Evolutionary conservation across 2,888 invertebrate genomes (phyloP), one percentile per base, ranked within the genome.

Genomic region (Scaptomyza tumidula): DNA sequence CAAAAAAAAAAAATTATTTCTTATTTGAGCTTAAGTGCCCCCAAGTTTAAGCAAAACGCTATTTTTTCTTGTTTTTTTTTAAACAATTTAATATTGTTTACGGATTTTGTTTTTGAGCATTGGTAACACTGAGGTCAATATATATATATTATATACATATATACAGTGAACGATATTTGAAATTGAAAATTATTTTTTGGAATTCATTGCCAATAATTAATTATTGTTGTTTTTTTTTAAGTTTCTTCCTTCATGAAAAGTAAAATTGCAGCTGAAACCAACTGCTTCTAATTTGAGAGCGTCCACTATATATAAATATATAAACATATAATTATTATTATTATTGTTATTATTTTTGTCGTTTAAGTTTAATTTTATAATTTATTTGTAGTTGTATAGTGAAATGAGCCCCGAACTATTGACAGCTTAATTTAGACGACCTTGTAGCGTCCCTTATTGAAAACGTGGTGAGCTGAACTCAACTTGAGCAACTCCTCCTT

Each of bases 401-500:
- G 19, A 19, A 54, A 9, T 44, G 44, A 13, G 6, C 10, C 13
- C 29, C 43, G 16, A 29, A 10, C 14, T 31, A 19, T 29, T 10
- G 3, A 35, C n/a, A n/a, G n/a, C n/a, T n/a, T n/a, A n/a, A n/a
- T 39, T 14, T 61, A 98, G 83, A 98, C 93, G 90, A 98, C 98
- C 94, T 98, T 98, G 93, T 98, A 98, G 92, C 98, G 94, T 71
- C 97, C 97, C 92, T 98, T 97, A 91, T 98, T 98, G 78, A 96
- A 95, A 78, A 96, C 95, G 88, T 97, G 97, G 91, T 97, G 96
- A 6, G 97, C 94, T 0, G 97, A 96, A 13, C 97, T 96, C 75
- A 99, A 93, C 92, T 98, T 97, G 48, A 99, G 94, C 58, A 99
- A 94, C 91, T 99, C 99, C 92, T 99, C 99, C 92, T 99, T 99